Conservation (phyloP, 2,113 vertebrate species). For the Vulpes ferrilata region DNA sequence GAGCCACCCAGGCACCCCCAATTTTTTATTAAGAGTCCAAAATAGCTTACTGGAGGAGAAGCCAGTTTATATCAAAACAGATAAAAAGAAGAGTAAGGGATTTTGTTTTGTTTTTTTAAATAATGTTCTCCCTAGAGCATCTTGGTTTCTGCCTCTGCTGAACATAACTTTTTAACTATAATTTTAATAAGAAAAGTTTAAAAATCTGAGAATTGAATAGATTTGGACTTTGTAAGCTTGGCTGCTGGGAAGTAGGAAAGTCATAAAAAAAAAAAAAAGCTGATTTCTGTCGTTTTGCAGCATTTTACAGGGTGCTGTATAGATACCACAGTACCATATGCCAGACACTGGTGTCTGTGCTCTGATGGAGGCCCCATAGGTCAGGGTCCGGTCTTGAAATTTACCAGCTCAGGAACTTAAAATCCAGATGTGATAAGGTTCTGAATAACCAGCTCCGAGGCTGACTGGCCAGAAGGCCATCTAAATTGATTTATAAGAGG, state of each 20-base stretch:
- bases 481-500: slow-evolving; percentile 64
- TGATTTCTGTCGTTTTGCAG: background rate
- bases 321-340: accelerated
- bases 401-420: background rate
- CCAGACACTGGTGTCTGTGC: background rate
- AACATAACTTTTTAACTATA: background rate
- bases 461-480: background rate
- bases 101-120: background rate
- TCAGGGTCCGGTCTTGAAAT: slow-evolving; percentile 13
- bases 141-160: background rate
- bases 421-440: slow-evolving; percentile 30
- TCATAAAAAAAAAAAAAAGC: background rate
- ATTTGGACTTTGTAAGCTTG: background rate
- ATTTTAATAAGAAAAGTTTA: background rate
- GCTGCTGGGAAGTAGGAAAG: background rate
- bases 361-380: background rate
- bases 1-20: too few species aligned
- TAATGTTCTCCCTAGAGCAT: background rate
- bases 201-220: background rate
- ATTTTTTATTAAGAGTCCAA: background rate
- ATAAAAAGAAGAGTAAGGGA: background rate
- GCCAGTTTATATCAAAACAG: slow-evolving; percentile 15
- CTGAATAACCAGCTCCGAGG: background rate
- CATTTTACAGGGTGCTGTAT: background rate
- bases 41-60: background rate